Conservation (phyloP, 30 jellyfish, hydroid and myxozoan genomes). For the Sanderia malayensis region DNA sequence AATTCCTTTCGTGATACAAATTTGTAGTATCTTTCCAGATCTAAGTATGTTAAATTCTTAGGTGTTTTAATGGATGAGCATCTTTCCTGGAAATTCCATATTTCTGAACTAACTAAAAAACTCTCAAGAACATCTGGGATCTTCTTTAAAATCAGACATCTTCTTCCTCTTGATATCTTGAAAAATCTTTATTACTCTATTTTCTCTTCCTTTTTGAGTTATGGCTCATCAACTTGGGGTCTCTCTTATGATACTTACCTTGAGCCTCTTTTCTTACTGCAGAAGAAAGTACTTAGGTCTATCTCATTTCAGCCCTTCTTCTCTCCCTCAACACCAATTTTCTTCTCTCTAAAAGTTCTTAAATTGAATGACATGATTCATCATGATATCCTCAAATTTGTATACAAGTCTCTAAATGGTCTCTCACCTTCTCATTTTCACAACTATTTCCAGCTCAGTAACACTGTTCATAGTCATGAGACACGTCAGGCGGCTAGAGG, state of each 20-base stretch:
- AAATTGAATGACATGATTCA: conserved; percentile 3
- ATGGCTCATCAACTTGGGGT: conserved; percentile 34
- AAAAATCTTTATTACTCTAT: conserved; percentile 9
- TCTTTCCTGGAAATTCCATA: conserved; percentile 30
- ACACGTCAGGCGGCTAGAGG: conserved; percentile 19
- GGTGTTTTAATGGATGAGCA: conserved; percentile 43
- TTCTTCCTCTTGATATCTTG: conserved; percentile 16
- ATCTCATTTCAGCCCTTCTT: conserved; percentile 1
- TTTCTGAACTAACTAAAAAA: conserved; percentile 41
- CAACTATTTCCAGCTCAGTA: background rate
- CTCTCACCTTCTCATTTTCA: conserved; percentile 5
- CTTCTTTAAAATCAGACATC: conserved; percentile 32
- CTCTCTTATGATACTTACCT: conserved; percentile 16
- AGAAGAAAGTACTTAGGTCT: conserved; percentile 34
- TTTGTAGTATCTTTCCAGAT: no score
- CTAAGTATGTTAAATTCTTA: conserved; percentile 12
- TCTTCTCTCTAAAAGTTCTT: conserved; percentile 4
- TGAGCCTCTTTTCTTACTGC: conserved; percentile 26
- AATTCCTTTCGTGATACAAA: no score
- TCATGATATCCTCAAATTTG: background rate
- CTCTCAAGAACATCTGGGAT: conserved; percentile 47
- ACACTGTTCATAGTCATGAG: conserved; percentile 4
- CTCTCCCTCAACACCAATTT: conserved; percentile 15
- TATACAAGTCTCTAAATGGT: background rate
- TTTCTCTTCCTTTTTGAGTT: conserved; percentile 23